Conservation (phyloP, 2,113 vertebrate species). For the Semicossyphus pulcher region DNA sequence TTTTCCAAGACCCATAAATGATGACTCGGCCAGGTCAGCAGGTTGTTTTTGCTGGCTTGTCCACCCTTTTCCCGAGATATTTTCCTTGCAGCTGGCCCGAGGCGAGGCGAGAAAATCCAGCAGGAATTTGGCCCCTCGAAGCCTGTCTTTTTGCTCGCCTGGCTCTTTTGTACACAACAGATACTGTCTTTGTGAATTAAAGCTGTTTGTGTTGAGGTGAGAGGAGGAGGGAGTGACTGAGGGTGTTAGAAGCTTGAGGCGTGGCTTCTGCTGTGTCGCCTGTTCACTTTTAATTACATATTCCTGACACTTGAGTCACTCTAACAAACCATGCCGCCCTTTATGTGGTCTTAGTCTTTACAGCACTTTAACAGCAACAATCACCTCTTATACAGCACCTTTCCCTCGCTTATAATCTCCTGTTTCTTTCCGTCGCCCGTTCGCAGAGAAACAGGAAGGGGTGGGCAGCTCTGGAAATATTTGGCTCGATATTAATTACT, state of each 20-base stretch:
- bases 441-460: constrained; percentile 48
- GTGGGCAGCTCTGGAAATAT: constrained; percentile 63
- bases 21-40: constrained; percentile 77
- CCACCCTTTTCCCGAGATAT: constrained; percentile 75
- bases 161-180: constrained; percentile 78
- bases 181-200: constrained; percentile 82
- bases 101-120: constrained; percentile 80
- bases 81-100: constrained; percentile 79
- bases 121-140: constrained; percentile 80
- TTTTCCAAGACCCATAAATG: constrained; percentile 73
- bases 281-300: constrained; percentile 67
- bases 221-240: constrained; percentile 43
- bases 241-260: constrained; percentile 52
- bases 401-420: neutral
- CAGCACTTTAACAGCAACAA: constrained; percentile 24
- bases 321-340: constrained; percentile 31
- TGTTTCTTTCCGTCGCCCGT: neutral
- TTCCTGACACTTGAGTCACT: constrained; percentile 54
- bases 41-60: constrained; percentile 80
- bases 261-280: constrained; percentile 41
- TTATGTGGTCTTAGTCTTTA: constrained; percentile 30
- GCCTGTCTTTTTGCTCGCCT: constrained; percentile 75
- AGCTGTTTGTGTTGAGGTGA: constrained; percentile 76
- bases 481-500: constrained; percentile 77
- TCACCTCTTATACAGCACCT: constrained; percentile 16